These are phyloP conservation scores for Amyelois transitella DNA, from an alignment of 1,140 invertebrate species.

Conservation along the genomic window DNA sequence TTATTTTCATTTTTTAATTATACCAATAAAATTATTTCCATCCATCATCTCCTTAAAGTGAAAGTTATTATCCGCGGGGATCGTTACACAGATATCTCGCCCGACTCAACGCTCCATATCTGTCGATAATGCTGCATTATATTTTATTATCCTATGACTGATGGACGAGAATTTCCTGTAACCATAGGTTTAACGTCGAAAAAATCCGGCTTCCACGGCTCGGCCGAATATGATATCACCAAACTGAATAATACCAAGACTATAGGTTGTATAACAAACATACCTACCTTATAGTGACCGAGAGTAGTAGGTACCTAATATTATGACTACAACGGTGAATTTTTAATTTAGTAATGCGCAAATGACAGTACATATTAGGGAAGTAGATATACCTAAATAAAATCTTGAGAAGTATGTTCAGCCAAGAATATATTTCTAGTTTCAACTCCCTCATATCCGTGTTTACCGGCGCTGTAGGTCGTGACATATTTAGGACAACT, in stretches of 20 bases:
- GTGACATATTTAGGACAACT: slow-evolving; percentile 22
- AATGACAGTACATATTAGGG: no score
- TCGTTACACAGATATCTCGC: neutral
- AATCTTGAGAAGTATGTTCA: no score
- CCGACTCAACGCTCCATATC: neutral
- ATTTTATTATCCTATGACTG: neutral
- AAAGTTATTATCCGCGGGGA: neutral
- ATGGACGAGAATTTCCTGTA: neutral
- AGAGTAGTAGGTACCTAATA: no score
- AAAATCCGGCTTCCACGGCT: neutral
- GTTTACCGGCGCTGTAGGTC: neutral
- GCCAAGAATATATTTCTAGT: neutral
- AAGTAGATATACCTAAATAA: no score
- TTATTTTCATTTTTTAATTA: neutral
- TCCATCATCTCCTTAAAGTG: neutral
- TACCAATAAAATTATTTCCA: neutral
- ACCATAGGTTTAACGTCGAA: neutral
- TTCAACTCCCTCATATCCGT: neutral
- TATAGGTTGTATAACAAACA: no score
- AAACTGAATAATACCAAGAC: no score
- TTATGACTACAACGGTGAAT: no score
- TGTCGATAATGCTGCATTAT: neutral
- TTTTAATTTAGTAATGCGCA: no score
- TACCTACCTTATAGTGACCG: no score
- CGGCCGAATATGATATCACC: neutral